A percentile compares a stretch with the other conserved stretches of the same genome.
These are phyloP conservation scores for Eurytoma californica DNA, from an alignment of 2,888 invertebrate genomes.

Conservation along the genomic window DNA sequence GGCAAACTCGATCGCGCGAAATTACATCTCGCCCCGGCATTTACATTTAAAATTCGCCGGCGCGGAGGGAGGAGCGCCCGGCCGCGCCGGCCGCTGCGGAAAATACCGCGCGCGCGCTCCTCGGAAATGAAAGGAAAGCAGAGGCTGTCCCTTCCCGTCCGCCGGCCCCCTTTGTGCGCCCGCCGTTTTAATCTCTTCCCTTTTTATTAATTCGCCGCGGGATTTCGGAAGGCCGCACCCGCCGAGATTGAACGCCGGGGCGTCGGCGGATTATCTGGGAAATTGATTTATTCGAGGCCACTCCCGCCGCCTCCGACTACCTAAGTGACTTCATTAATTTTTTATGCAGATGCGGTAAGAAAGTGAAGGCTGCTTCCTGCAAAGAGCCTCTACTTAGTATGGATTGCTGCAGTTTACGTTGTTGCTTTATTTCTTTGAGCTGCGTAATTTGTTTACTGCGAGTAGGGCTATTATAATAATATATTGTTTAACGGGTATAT, in stretches of 20 bases:
- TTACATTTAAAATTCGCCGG: slow-evolving; percentile 62
- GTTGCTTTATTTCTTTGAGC: neutral
- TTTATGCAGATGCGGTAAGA: slow-evolving; percentile 49
- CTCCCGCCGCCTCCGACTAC: neutral
- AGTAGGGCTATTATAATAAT: neutral
- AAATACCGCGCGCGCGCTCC: neutral
- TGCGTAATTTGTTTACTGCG: neutral
- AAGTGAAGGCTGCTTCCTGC: slow-evolving; percentile 20
- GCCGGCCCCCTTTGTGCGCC: neutral
- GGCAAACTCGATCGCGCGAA: slow-evolving; percentile 59
- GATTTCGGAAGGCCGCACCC: neutral
- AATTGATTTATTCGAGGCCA: slow-evolving; percentile 36
- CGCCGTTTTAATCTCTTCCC: slow-evolving; percentile 44
- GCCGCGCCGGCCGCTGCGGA: slow-evolving; percentile 51
- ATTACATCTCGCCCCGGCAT: slow-evolving; percentile 59
- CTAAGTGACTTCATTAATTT: slow-evolving; percentile 41
- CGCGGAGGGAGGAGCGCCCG: neutral
- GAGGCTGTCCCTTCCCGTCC: slow-evolving; percentile 11
- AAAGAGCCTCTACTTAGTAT: slow-evolving; percentile 38
- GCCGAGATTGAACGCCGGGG: slow-evolving; percentile 13
- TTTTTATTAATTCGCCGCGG: slow-evolving; percentile 30
- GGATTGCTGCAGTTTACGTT: neutral
- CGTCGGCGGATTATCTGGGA: slow-evolving; percentile 32
- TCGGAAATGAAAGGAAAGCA: slow-evolving; percentile 57
- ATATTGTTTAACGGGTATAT: neutral